A percentile compares a stretch with the other conserved stretches of the same genome.
Conservation (phyloP, 2,797 vertebrate genomes). For the Mus minutoides region DNA sequence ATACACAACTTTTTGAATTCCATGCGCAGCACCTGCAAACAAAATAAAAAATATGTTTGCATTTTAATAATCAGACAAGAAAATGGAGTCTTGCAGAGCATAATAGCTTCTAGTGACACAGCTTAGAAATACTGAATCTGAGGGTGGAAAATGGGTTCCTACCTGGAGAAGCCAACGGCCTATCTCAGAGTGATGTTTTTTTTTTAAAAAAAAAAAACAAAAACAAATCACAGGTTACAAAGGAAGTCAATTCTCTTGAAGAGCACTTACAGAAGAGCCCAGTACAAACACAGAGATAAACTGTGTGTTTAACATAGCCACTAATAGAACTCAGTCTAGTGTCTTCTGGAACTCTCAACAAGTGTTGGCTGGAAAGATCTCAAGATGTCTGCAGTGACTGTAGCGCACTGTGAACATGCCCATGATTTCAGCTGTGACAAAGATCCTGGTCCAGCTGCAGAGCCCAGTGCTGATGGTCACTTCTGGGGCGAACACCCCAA, state of each 20-base stretch:
- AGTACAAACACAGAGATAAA: neutral
- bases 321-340: neutral
- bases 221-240: neutral
- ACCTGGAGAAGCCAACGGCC: neutral
- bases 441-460: neutral
- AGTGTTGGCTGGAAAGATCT: neutral
- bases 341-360: neutral
- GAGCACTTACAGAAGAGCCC: neutral
- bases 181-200: slow-evolving; percentile 6
- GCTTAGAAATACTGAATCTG: neutral
- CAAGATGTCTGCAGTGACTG: neutral
- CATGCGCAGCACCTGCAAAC: neutral
- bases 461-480: neutral
- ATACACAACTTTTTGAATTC: neutral
- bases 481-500: neutral
- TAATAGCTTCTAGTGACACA: neutral
- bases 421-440: neutral
- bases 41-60: neutral
- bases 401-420: neutral
- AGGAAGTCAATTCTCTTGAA: slow-evolving; percentile 7
- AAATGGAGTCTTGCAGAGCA: neutral
- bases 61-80: neutral
- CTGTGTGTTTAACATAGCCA: neutral
- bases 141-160: neutral
- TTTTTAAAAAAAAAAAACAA: too few relatives aligned